Evolutionary conservation across 2,797 vertebrate genomes (phyloP), one percentile per base, ranked within the genome.

Genomic region (Babyrousa celebensis): DNA sequence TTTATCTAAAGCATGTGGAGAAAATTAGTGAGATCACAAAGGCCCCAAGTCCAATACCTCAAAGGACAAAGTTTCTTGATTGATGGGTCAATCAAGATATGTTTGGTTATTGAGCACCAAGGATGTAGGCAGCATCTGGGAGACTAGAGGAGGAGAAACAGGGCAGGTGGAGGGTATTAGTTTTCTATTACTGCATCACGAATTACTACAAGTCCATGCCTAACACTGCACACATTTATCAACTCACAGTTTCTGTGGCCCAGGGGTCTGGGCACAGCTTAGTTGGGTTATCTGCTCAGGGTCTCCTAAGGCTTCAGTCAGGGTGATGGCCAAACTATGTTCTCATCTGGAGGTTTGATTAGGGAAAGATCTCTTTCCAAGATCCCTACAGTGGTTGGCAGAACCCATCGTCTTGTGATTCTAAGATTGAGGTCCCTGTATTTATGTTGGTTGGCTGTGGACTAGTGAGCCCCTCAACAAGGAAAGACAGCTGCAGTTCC

Each of bases 21-120:
- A 79, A 95, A 68, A 89, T 79, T 58, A 79, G 27, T 78, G 56
- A 85, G 71, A 25, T 78, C 21, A 54, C 48, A 79, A 89, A 85
- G 71, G 6, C 65, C 27, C 27, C 17, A 48, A 58, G 62, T 36
- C 56, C 11, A 52, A 58, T 21, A 58, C 21, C 6, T 25, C 18
- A 25, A 71, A 92, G 25, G 71, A 72, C 29, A 79, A 65, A 72
- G 14, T 79, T 71, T 72, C 65, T 32, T 72, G 21, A 83, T 4
- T 43, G 29, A 85, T 25, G 32, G 32, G 14, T 85, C 48, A 58
- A 65, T 85, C 95, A 85, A 93, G 72, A 65, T 14, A 72, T 18
- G 8, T 58, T 85, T 60, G 56, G 20, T 88, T 78, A 58, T 1
- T 67, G 85, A 85, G 32, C 71, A 40, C 2, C 17, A 36, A 27